Evolutionary conservation across 2,888 invertebrate species (phyloP), one percentile per base, ranked within the genome.

Genomic region (Nephrocerus scutellatus): DNA sequence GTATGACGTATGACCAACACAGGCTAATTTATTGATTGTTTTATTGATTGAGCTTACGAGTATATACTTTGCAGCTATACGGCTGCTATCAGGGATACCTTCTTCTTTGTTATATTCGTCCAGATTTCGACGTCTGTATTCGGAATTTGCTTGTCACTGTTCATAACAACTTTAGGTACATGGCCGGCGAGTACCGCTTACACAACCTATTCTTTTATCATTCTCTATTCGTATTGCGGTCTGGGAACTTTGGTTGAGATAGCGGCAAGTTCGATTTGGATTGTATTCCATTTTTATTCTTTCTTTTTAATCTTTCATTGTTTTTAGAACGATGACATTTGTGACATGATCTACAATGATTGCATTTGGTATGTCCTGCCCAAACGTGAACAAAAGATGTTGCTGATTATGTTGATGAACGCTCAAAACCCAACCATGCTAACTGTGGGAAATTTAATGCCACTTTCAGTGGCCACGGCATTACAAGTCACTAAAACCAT

Each of bases 151-250:
- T 51, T 50, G 34, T 54, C 59, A 0, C 43, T 59, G 9, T 55
- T 53, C 2, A 57, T 51, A 7, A 54, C 56, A 5, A 46, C 53
- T 5, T 50, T 52, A 1, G 30, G 38, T 0, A 46, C 44, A 19
- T 59, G 62, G 59, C 56, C 59, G 1, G 52, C 52, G 16, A 59
- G 55, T 8, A 47, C 46, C 7, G 20, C 43, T 0, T 62, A 51
- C 19, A 20, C 57, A 14, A 1, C 45, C 2, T 56, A 49, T 26
- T 39, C 44, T 1, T 32, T 48, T 5, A 34, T 44, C 3, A 22
- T 49, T 2, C 48, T 59, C 0, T 62, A 61, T 12, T 34, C 53
- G 1, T 62, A 47, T 26, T 62, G 59, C 40, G 51, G 49, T 1
- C 41, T 59, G 3, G 59, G 59, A 4, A 54, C 57, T n/a, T 16